Evolutionary conservation across 2,888 invertebrate species (phyloP).

Genomic region (Andrena marginata): DNA sequence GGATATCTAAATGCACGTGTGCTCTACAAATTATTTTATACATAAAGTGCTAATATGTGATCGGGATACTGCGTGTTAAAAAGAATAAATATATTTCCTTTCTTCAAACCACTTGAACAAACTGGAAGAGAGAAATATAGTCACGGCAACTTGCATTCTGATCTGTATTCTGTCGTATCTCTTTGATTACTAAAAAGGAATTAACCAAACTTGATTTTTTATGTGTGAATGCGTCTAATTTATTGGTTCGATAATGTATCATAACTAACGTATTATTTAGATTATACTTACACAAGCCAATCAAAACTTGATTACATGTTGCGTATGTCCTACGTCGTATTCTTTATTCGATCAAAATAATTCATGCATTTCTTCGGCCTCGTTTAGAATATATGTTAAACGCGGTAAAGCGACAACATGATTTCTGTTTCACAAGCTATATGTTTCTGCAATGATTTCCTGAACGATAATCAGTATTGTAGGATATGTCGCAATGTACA

Average conservation of each 20-base stretch:
- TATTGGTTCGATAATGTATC: slow-evolving; percentile 49
- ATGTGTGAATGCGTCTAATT: slow-evolving; percentile 56
- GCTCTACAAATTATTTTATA: slow-evolving; percentile 37
- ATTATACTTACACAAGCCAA: slow-evolving; percentile 64
- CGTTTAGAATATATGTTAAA: slow-evolving; percentile 24
- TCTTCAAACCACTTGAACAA: slow-evolving; percentile 11
- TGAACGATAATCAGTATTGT: slow-evolving; percentile 78
- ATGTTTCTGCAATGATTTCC: slow-evolving; percentile 52
- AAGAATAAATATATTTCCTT: not conserved
- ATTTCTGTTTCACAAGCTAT: slow-evolving; percentile 39
- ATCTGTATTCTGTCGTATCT: slow-evolving; percentile 25
- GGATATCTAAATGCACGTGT: slow-evolving; percentile 34
- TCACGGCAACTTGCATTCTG: slow-evolving; percentile 23
- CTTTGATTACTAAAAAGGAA: slow-evolving; percentile 40
- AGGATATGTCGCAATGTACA: slow-evolving; percentile 77
- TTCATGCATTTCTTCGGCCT: slow-evolving; percentile 48
- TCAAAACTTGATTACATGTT: slow-evolving; percentile 69
- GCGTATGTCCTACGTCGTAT: slow-evolving; percentile 58
- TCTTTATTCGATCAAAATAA: slow-evolving; percentile 68
- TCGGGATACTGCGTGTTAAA: slow-evolving; percentile 13
- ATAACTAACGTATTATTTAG: slow-evolving; percentile 54
- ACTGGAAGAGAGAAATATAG: slow-evolving; percentile 14
- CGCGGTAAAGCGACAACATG: slow-evolving; percentile 13
- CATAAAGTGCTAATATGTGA: slow-evolving; percentile 32
- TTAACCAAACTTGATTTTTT: slow-evolving; percentile 31